Base-by-base conservation (phyloP, 2,113 vertebrate genomes). In the Oplegnathus fasciatus region DNA sequence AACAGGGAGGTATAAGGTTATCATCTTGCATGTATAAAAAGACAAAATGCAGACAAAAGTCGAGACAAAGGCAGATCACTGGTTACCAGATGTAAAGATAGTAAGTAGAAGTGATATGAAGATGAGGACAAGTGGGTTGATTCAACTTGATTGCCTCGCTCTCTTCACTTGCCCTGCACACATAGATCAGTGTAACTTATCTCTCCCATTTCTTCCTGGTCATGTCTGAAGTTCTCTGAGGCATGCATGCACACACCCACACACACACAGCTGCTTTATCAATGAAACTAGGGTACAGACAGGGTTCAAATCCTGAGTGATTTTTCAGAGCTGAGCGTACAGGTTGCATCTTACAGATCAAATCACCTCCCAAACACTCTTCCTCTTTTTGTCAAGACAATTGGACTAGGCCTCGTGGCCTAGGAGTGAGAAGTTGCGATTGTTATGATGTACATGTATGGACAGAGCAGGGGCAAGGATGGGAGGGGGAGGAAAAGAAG, bases 251-350 rank as follows among this genome's bases (percentile, higher is more conserved):
- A 28, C 30, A 61, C 64, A 62, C 61, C 20, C 30, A 37, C 50
- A 34, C 61, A 55, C 54, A 28, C 37, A 26, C 22, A 15, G 13
- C 18, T 54, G n/a, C 85, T 81, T 80, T 67, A 77, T 84, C 75
- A 78, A 77, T 70, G 78, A 86, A 84, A 80, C 70, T 55, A 32
- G 52, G 69, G 75, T 84, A 85, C 74, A 83, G 88, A 87, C 75
- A 48, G 78, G 48, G 75, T 84, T 87, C 83, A 90, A 90, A 91
- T 86, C 65, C 44, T 81, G 66, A 86, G 67, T 77, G 87, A 86
- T 85, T 90, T 85, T 73, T 50, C 50, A 37, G 86, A 85, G 86
- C 74, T 26, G 75, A 72, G 68, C 61, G 55, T 83, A 81, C 60
- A 37, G 69, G 67, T 82, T 86, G 82, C 75, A 86, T 90, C 80